Base-by-base conservation (phyloP, 2,113 vertebrate genomes). In the Daboia siamensis region DNA sequence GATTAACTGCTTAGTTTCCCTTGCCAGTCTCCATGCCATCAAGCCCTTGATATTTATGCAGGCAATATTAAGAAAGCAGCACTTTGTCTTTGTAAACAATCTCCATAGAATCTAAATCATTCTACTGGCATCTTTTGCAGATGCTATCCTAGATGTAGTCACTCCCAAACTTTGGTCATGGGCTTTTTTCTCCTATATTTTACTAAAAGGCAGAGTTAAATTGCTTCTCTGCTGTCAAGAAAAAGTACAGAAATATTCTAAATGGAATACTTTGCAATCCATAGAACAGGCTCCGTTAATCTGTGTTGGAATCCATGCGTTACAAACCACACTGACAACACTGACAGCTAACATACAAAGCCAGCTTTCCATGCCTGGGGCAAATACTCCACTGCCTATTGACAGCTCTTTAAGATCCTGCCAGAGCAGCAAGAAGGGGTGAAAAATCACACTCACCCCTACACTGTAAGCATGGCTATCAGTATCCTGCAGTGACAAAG, bases 311-410 rank as follows among this genome's bases (percentile, higher is more conserved):
- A 96, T 93, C 95, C 91, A 93, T 44, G 88, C 55, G 39, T 3
- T 94, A 87, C 3, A 15, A 95, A 94, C 89, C 91, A 54, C 0
- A 0, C 7, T 95, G 93, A 94, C 94, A 95, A 91, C 93, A 94
- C 0, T 52, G 94, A 94, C 87, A 91, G 57, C 74, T 95, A 56
- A 94, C 91, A 55, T 11, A 7, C 91, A 94, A 85, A 93, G 74
- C 44, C 87, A 93, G 92, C 93, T 96, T 97, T 97, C 95, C 96
- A 96, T 95, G 95, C 96, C 93, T 44, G 89, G 80, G 94, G 97
- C 96, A 94, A 93, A 92, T 0, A 4, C 89, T 96, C 95, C 96
- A 96, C 84, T 94, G 95, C 95, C 57, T 94, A 94, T 97, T 95
- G 94, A 92, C 94, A 96, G 89, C 88, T 88, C 88, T 95, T 94